Conservation (phyloP, 2,797 vertebrate genomes). For the Chanos chanos region DNA sequence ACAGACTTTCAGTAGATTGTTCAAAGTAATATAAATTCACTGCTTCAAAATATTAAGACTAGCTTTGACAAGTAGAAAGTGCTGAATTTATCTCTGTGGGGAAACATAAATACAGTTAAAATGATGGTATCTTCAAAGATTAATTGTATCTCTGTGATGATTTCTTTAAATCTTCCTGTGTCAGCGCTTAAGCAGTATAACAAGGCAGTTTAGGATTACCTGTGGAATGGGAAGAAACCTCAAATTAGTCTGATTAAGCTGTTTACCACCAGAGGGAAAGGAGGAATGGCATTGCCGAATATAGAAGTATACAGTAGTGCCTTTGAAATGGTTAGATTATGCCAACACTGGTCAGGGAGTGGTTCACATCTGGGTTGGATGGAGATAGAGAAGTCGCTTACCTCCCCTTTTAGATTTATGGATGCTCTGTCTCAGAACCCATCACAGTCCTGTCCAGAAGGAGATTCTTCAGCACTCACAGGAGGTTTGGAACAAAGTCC, state of each 20-base stretch:
- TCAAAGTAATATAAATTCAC: neutral
- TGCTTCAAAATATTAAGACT: neutral
- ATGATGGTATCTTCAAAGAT: constrained; percentile 5
- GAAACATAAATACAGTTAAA: constrained; percentile 6
- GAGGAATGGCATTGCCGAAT: neutral
- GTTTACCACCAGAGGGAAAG: neutral
- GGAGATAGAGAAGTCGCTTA: neutral
- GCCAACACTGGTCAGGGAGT: neutral
- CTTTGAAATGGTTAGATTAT: constrained; percentile 22
- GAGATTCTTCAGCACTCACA: too few relatives aligned
- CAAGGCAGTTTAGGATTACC: neutral
- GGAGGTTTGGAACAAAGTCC: neutral
- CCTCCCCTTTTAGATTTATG: neutral
- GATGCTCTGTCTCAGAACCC: too few relatives aligned
- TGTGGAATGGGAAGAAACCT: constrained; percentile 1
- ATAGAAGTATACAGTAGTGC: constrained; percentile 8
- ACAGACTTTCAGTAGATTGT: neutral
- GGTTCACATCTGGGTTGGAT: neutral
- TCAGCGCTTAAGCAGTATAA: constrained; percentile 12
- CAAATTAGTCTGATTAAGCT: neutral
- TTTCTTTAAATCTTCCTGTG: neutral
- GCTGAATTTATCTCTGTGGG: neutral
- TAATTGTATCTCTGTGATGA: neutral
- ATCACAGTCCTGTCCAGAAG: too few relatives aligned
- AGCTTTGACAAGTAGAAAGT: neutral